Evolutionary conservation across 2,888 invertebrate genomes (phyloP), one percentile per base, ranked within the genome.

Genomic region (Pharmacophagus antenor): DNA sequence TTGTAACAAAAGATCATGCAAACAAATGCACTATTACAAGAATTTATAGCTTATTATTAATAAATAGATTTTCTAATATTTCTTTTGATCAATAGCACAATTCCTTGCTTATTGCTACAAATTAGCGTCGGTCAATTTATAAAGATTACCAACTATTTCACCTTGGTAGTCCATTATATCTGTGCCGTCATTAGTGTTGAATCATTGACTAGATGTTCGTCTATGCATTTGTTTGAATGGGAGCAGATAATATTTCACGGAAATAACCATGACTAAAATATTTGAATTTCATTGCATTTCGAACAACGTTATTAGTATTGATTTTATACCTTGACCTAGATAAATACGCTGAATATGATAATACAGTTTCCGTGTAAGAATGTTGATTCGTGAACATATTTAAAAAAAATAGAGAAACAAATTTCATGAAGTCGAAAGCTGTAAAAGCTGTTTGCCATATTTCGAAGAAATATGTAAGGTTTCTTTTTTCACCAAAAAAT

Each of bases 181-280:
- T 70, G 67, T 66, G 73, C 71, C 80, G 80, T 83, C 81, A 80
- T 84, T 79, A 76, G 62, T 57, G 74, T 74, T 85, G 85, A 86
- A 73, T 87, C 88, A 88, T 74, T 71, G 69, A 62, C 65, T 63
- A 68, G 63, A 72, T 46, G 61, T 62, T 64, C 70, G 69, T 74
- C 76, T 71, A 73, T 81, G 78, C 74, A 80, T 68, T 72, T 72
- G 70, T 73, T 66, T 73, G 73, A 74, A 77, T 72, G 70, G 72
- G 73, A 74, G 75, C 79, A 70, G 74, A 76, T 76, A 76, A 70
- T 46, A 72, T 73, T 86, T 84, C 85, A 73, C 52, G 69, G 85
- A 82, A 85, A 63, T 70, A 69, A 71, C 73, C 72, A 65, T 74
- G 73, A 73, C 70, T 78, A 74, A 68, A 73, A 68, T 72, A 76